Conservation (phyloP, 2,797 vertebrate species). For the Limnodromus scolopaceus region DNA sequence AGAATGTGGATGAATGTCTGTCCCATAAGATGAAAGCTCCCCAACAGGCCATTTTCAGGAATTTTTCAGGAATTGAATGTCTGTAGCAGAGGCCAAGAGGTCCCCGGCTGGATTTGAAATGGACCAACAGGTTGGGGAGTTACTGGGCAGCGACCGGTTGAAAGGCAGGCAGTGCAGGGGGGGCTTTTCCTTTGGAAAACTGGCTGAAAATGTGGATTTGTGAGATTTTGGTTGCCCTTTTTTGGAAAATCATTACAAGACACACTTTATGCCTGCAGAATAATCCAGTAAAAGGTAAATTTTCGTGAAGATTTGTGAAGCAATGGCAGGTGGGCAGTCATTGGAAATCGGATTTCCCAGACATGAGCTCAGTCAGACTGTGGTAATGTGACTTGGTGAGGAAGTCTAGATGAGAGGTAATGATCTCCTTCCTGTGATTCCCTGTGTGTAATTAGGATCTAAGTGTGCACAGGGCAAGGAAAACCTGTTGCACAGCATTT, state of each 20-base stretch:
- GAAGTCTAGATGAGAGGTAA: background rate
- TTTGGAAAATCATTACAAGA: background rate
- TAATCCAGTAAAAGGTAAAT: background rate
- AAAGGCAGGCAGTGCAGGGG: accelerated
- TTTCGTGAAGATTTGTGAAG: background rate
- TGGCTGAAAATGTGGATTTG: background rate
- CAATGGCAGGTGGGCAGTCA: background rate
- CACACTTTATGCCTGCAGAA: accelerated
- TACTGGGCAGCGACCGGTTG: background rate
- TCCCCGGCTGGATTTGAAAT: background rate
- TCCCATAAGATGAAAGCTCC: background rate
- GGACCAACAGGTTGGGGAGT: background rate
- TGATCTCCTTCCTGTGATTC: background rate
- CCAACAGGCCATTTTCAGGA: background rate
- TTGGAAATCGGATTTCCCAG: background rate
- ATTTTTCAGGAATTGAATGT: background rate
- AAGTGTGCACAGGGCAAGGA: background rate
- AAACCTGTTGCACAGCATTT: background rate
- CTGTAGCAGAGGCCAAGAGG: background rate
- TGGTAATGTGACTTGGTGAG: background rate
- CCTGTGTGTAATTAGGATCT: background rate
- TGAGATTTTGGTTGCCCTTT: background rate
- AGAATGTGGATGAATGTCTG: accelerated
- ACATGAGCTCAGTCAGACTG: background rate
- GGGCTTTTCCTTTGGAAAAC: background rate